phyloP scores from a whole-genome alignment of 2,113 vertebrate species.

The Nothocercus julius region DNA sequence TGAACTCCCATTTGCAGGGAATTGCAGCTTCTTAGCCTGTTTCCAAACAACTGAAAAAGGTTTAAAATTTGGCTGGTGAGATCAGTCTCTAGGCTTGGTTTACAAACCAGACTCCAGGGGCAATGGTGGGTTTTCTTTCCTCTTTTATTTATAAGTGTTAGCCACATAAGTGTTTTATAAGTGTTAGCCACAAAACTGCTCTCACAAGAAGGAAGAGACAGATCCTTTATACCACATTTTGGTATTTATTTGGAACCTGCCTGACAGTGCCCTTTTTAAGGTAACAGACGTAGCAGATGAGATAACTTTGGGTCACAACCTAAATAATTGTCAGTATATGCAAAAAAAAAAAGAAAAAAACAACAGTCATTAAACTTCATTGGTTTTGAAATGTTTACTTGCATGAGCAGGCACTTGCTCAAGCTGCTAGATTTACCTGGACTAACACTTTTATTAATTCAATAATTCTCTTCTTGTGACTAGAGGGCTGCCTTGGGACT shows the following conservation, averaged over 20 bases:
- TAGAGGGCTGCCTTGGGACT: not conserved
- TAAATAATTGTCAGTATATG: not conserved
- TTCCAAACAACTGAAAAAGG: not conserved
- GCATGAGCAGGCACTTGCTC: not conserved
- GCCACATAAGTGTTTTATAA: not conserved
- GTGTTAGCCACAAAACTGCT: not conserved
- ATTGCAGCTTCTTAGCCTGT: not conserved
- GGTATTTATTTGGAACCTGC: not conserved
- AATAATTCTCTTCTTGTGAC: not conserved
- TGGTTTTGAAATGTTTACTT: not conserved
- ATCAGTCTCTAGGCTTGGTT: not conserved
- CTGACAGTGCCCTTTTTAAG: not conserved
- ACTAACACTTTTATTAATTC: not conserved
- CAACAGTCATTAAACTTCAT: not conserved
- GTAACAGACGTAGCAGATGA: not conserved
- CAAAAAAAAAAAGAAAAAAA: not conserved
- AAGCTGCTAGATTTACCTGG: not conserved
- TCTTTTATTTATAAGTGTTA: not conserved
- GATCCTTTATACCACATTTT: not conserved
- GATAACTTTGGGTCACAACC: not conserved
- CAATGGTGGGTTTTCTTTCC: not conserved
- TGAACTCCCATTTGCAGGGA: not conserved
- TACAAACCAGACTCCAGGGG: not conserved
- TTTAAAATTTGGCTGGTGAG: not conserved
- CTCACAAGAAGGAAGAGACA: not conserved